These are phyloP conservation scores for Halcyon badia DNA, from an alignment of 2,797 vertebrate genomes.

Conservation along the genomic window DNA sequence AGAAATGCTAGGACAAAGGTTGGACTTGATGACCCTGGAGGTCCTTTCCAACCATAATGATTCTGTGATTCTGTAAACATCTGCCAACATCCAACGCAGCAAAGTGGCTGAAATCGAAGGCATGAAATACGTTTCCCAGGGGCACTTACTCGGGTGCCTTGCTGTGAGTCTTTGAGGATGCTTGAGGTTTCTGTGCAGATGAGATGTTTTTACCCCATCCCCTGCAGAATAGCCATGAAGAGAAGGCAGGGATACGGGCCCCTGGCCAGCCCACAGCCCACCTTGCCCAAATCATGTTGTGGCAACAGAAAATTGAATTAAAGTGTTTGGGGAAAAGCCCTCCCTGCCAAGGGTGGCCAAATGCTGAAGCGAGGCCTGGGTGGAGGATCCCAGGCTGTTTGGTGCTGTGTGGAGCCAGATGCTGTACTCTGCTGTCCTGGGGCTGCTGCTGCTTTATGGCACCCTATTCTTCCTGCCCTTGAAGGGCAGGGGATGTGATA, in stretches of 20 bases:
- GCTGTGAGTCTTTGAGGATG: background rate
- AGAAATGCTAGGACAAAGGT: no score
- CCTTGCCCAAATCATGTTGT: background rate
- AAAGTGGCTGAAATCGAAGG: background rate
- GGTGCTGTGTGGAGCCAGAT: background rate
- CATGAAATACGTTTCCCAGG: background rate
- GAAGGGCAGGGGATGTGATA: background rate
- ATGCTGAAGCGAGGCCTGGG: rapidly evolving
- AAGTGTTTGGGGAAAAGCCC: background rate
- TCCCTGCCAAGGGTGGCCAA: background rate
- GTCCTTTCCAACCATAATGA: no score
- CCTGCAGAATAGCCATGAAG: rapidly evolving
- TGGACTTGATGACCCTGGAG: no score
- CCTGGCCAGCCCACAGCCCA: background rate
- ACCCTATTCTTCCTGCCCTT: background rate
- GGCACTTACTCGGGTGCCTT: background rate
- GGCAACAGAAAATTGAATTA: background rate
- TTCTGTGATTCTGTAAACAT: no score
- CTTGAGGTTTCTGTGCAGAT: background rate
- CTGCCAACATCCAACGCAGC: background rate
- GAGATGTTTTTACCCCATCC: rapidly evolving
- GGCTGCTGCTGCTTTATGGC: background rate
- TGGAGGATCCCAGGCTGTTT: background rate
- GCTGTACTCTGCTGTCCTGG: background rate
- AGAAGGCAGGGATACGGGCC: rapidly evolving